These are phyloP conservation scores for Pegoplata infirma DNA, from an alignment of 2,888 invertebrate species.

Conservation along the genomic window DNA sequence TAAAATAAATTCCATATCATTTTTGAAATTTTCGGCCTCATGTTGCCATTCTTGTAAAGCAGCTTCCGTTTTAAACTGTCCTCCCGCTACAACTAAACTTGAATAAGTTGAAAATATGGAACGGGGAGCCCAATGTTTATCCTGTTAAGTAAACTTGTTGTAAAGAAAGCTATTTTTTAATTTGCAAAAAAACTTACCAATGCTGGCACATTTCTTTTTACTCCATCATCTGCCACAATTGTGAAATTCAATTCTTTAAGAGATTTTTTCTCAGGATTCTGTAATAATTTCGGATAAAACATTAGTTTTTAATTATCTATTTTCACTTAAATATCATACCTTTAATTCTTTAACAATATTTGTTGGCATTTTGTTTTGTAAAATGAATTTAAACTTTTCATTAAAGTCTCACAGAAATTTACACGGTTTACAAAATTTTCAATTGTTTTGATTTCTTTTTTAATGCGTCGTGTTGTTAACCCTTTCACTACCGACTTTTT, in stretches of 20 bases:
- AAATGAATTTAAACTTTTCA: neutral
- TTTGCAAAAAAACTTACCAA: conserved; percentile 79
- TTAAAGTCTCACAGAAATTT: no score
- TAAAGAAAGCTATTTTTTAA: conserved; percentile 3
- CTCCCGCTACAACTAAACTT: conserved; percentile 74
- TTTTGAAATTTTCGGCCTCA: conserved; percentile 81
- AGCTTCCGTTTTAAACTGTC: conserved; percentile 79
- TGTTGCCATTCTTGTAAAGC: conserved; percentile 85
- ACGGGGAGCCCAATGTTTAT: conserved; percentile 69
- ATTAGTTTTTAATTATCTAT: no score
- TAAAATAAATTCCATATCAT: conserved; percentile 85
- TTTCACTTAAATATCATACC: no score
- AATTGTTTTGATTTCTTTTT: neutral
- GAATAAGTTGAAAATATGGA: conserved; percentile 68
- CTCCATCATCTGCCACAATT: conserved; percentile 78
- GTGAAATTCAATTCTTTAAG: conserved; percentile 56
- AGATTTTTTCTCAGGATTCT: conserved; percentile 63
- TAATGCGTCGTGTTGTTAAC: neutral
- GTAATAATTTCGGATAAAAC: no score
- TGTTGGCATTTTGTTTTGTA: conserved; percentile 1
- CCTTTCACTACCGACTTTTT: no score
- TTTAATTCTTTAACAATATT: conserved; percentile 19
- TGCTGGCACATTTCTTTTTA: conserved; percentile 80
- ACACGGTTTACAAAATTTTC: no score
- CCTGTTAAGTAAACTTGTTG: conserved; percentile 61